Evolutionary conservation across 2,888 invertebrate species (phyloP).

Genomic region (Apoderus coryli): DNA sequence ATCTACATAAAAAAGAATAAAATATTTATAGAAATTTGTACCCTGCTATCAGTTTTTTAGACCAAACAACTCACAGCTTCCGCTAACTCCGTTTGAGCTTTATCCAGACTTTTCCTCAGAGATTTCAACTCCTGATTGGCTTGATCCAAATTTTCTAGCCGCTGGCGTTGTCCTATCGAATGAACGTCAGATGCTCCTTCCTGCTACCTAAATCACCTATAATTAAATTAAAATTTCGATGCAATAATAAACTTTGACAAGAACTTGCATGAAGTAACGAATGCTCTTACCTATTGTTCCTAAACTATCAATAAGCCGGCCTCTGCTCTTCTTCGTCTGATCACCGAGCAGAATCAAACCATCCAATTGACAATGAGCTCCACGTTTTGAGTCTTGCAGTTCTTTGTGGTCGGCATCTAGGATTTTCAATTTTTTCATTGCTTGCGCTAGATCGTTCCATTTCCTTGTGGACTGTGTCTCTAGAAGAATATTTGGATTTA

Average conservation of each 20-base stretch:
- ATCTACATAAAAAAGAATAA: too few species aligned
- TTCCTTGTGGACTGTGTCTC: conserved; percentile 91
- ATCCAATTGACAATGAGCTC: too few species aligned
- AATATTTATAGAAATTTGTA: too few species aligned
- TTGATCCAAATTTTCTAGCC: conserved; percentile 63
- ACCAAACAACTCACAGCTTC: too few species aligned
- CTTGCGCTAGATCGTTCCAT: conserved; percentile 82
- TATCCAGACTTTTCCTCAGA: conserved; percentile 67
- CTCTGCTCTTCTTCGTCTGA: conserved; percentile 30
- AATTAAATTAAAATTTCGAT: too few species aligned
- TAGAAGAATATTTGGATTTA: conserved; percentile 22
- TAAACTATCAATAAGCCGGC: conserved; percentile 28
- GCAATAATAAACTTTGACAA: too few species aligned
- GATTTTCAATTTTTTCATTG: conserved; percentile 58
- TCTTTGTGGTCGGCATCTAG: conserved; percentile 58
- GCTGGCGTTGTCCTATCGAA: conserved; percentile 27
- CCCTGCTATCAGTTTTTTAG: too few species aligned
- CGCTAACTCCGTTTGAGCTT: conserved; percentile 66
- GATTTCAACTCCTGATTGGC: conserved; percentile 77
- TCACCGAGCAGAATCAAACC: conserved; percentile 27
- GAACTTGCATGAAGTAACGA: too few species aligned
- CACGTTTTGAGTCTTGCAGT: conserved; percentile 36
- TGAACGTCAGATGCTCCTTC: conserved; percentile 28
- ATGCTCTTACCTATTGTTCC: conserved; percentile 26
- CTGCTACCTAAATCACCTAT: too few species aligned